Conservation (phyloP, 2,113 vertebrate species). For the Megalops atlanticus region DNA sequence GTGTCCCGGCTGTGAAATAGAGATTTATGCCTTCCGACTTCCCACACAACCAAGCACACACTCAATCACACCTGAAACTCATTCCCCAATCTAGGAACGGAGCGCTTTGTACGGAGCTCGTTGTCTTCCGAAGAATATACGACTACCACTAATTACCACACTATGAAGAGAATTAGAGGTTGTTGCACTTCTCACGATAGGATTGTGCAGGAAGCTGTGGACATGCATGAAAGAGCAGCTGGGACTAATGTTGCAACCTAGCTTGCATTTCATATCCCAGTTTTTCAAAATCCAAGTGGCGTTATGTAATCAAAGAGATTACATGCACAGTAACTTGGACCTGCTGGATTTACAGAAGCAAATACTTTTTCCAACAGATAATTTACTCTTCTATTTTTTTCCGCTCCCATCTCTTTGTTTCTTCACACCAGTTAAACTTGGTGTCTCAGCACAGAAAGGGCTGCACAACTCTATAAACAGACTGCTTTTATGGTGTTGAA, state of each 20-base stretch:
- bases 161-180: too few relatives aligned
- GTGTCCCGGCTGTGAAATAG: too few relatives aligned
- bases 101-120: too few relatives aligned
- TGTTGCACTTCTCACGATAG: too few relatives aligned
- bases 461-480: constrained; percentile 12
- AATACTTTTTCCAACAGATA: constrained; percentile 43
- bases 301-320: constrained; percentile 34
- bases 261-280: constrained; percentile 27
- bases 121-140: too few relatives aligned
- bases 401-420: constrained; percentile 38
- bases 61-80: too few relatives aligned
- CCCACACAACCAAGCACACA: too few relatives aligned
- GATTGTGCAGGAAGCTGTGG: constrained; percentile 26
- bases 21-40: too few relatives aligned
- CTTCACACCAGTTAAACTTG: constrained; percentile 51
- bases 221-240: constrained; percentile 33
- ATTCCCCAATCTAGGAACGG: too few relatives aligned
- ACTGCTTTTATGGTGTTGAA: constrained; percentile 8
- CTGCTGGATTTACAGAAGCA: constrained; percentile 20
- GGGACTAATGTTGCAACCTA: constrained; percentile 27
- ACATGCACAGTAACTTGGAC: constrained; percentile 3
- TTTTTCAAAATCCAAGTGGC: constrained; percentile 26
- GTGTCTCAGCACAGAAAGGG: constrained; percentile 15
- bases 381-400: constrained; percentile 43
- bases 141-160: too few relatives aligned